Evolutionary conservation across 2,797 vertebrate species (phyloP).

Genomic region (Acanthurus tractus): DNA sequence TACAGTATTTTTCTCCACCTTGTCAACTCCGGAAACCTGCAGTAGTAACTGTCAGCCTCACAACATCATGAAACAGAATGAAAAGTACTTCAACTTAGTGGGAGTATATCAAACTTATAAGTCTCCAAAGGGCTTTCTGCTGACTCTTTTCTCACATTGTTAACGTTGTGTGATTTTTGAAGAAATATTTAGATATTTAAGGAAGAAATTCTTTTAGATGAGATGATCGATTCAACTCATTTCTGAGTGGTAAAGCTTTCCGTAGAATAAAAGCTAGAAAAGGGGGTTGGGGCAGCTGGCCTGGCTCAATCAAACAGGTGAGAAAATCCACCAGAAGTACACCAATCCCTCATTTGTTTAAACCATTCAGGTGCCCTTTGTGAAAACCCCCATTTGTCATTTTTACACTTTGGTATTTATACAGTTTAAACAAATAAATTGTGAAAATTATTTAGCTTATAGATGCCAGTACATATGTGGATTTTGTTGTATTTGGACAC

Average conservation of each 20-base stretch:
- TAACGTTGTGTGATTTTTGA: not conserved
- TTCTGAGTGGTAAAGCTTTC: not conserved
- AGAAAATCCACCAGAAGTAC: not conserved
- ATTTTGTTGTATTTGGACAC: not conserved
- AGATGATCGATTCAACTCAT: not conserved
- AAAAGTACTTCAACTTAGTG: slow-evolving; percentile 24
- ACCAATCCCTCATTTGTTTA: not conserved
- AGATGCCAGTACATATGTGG: not conserved
- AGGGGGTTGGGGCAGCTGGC: not conserved
- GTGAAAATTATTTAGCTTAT: not conserved
- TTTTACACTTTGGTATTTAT: not conserved
- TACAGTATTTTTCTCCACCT: slow-evolving; percentile 31
- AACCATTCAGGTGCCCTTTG: not conserved
- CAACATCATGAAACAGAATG: slow-evolving; percentile 8
- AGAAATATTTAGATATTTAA: slow-evolving; percentile 7
- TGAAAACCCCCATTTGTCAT: not conserved
- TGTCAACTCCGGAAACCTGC: slow-evolving; percentile 33
- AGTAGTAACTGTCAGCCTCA: slow-evolving; percentile 42
- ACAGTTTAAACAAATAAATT: not conserved
- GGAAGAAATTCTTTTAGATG: not conserved
- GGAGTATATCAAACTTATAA: slow-evolving; percentile 17
- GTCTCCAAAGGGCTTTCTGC: slow-evolving; percentile 17
- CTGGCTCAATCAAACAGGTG: not conserved
- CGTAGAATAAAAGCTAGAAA: not conserved
- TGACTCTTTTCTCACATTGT: not conserved